Conservation (phyloP, 2,113 vertebrate species). For the Leucopsar rothschildi region DNA sequence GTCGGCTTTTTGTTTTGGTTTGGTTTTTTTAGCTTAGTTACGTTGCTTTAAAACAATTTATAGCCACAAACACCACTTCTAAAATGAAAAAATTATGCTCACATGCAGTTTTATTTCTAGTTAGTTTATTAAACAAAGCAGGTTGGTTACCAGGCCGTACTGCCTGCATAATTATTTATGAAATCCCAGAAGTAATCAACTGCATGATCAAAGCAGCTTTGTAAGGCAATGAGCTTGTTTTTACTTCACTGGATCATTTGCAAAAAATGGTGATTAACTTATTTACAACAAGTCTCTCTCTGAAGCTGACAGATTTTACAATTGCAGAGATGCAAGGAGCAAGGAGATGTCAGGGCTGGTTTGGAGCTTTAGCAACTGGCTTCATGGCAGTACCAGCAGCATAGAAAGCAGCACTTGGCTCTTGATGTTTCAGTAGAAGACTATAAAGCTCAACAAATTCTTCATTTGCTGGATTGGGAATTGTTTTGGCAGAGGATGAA, state of each 20-base stretch:
- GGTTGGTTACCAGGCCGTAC: neutral
- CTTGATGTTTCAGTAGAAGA: neutral
- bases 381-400: neutral
- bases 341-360: neutral
- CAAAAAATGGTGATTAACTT: neutral
- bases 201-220: conserved; percentile 1
- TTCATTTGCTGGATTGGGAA: neutral
- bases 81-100: neutral
- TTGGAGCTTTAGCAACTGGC: neutral
- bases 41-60: neutral
- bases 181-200: neutral
- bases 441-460: neutral
- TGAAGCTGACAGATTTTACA: neutral
- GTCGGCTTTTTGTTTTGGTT: neutral
- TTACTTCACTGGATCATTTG: neutral
- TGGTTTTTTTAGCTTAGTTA: neutral
- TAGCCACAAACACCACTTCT: neutral
- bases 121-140: neutral
- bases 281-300: neutral
- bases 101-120: neutral
- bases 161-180: neutral
- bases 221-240: neutral
- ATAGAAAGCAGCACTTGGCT: neutral
- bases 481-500: neutral
- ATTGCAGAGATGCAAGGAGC: neutral